Percentiles rank a stretch among this genome's conserved stretches.
These are phyloP conservation scores for Sesamia nonagrioides DNA, from an alignment of 1,140 invertebrate genomes.

Conservation along the genomic window DNA sequence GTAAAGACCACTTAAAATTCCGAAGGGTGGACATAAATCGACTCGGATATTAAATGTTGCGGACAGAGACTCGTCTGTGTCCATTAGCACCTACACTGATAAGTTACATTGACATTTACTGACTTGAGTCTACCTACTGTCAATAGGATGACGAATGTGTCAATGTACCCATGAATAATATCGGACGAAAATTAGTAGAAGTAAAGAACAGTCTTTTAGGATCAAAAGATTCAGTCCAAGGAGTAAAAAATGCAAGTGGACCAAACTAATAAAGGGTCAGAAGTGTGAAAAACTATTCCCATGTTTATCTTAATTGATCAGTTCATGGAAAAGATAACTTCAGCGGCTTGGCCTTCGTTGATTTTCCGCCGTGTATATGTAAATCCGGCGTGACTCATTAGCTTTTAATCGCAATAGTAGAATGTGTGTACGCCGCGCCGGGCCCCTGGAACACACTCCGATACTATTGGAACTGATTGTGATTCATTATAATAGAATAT, in stretches of 20 bases:
- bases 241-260: neutral
- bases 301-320: constrained; percentile 55
- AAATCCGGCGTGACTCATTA: constrained; percentile 71
- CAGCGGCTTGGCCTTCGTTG: constrained; percentile 54
- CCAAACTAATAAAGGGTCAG: neutral
- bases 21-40: constrained; percentile 71
- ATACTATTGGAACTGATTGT: constrained; percentile 46
- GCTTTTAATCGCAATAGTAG: constrained; percentile 57
- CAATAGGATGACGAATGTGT: constrained; percentile 59
- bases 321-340: constrained; percentile 54
- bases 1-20: constrained; percentile 81
- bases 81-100: constrained; percentile 75
- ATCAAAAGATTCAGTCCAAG: neutral
- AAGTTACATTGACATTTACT: constrained; percentile 61
- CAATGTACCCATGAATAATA: neutral
- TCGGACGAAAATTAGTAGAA: neutral
- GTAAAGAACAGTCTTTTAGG: neutral
- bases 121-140: constrained; percentile 47
- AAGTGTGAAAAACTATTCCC: neutral
- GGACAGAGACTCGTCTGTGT: constrained; percentile 53
- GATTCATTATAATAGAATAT: constrained; percentile 48
- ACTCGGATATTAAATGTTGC: constrained; percentile 76
- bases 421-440: constrained; percentile 48
- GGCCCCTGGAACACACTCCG: constrained; percentile 39
- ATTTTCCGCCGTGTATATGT: constrained; percentile 65